A percentile compares a stretch with the other conserved stretches of the same genome.
phyloP scores from a whole-genome alignment of 2,888 invertebrate species.

The Scrobipalpa costella region DNA sequence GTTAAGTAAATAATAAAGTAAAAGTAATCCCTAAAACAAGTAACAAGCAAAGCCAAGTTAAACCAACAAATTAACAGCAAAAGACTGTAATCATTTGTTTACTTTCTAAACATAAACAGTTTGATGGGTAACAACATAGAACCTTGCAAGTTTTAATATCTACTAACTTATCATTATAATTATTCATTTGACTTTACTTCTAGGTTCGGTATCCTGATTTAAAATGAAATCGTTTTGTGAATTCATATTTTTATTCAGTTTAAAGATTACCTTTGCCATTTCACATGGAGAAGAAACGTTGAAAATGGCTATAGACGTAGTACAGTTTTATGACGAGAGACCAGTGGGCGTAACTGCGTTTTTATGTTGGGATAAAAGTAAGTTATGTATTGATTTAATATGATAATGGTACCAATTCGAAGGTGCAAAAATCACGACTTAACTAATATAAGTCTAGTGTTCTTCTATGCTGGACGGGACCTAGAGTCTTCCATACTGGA shows the following conservation, averaged over 20 bases:
- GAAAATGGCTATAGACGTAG: conserved; percentile 52
- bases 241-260: neutral
- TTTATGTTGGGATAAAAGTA: conserved; percentile 55
- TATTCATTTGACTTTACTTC: neutral
- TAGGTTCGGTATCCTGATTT: no score
- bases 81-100: neutral
- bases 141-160: neutral
- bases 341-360: conserved; percentile 50
- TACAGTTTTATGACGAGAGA: conserved; percentile 47
- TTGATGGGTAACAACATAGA: neutral
- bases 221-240: neutral
- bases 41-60: neutral
- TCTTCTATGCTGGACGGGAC: no score
- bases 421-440: no score
- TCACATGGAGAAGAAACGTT: conserved; percentile 34
- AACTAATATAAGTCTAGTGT: no score
- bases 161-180: neutral
- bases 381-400: conserved; percentile 29
- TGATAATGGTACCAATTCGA: no score
- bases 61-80: conserved; percentile 4
- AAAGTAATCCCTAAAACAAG: neutral
- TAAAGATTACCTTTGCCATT: neutral
- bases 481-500: no score
- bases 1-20: no score
- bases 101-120: conserved; percentile 5